Evolutionary conservation across 1,140 invertebrate genomes (phyloP).

Genomic region (Hetaerina americana): DNA sequence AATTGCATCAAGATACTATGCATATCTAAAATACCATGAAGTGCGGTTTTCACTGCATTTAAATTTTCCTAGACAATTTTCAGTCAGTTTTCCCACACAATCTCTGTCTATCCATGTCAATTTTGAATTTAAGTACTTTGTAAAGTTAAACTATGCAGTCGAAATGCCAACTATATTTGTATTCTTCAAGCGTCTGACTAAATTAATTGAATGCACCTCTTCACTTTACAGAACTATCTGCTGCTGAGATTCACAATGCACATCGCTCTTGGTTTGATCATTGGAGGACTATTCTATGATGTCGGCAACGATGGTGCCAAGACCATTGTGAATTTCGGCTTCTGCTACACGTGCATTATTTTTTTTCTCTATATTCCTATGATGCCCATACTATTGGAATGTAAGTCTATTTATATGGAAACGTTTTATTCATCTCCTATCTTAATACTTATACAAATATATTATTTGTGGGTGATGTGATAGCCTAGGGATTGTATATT

Average conservation of each 20-base stretch:
- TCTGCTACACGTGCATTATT: slow-evolving; percentile 62
- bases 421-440: too few species aligned
- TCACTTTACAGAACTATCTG: slow-evolving; percentile 45
- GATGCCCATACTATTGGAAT: slow-evolving; percentile 60
- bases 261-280: slow-evolving; percentile 49
- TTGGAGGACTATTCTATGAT: slow-evolving; percentile 51
- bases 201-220: not conserved
- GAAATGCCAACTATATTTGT: not conserved
- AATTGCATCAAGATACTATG: too few species aligned
- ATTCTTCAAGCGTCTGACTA: not conserved
- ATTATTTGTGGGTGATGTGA: too few species aligned
- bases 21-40: too few species aligned
- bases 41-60: too few species aligned
- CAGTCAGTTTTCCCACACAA: not conserved
- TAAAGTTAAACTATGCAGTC: too few species aligned
- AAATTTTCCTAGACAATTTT: too few species aligned
- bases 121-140: slow-evolving; percentile 1
- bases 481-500: too few species aligned
- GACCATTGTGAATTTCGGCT: slow-evolving; percentile 68
- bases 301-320: slow-evolving; percentile 67
- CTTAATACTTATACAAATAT: too few species aligned
- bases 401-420: slow-evolving; percentile 46
- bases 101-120: slow-evolving; percentile 1
- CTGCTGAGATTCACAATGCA: slow-evolving; percentile 51
- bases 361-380: slow-evolving; percentile 65